phyloP scores from a whole-genome alignment of 2,113 vertebrate species.

The Odocoileus virginianus region DNA sequence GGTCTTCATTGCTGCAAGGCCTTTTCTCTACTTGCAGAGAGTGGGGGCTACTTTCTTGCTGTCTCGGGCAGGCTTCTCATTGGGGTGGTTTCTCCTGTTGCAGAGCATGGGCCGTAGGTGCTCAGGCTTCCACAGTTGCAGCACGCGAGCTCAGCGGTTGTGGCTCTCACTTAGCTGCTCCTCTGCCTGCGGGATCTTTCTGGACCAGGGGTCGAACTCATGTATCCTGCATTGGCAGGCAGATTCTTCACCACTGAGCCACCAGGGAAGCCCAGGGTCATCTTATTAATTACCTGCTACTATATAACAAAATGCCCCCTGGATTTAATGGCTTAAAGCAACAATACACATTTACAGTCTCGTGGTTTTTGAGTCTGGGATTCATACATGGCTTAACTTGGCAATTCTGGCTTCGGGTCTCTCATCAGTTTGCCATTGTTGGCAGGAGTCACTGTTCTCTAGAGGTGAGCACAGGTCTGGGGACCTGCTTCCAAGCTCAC shows the following conservation, averaged over 20 bases:
- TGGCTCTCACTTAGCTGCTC: not conserved
- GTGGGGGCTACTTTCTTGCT: not conserved
- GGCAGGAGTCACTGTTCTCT: not conserved
- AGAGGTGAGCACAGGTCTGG: not conserved
- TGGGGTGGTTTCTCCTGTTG: not conserved
- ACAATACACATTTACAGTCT: not conserved
- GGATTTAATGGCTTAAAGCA: not conserved
- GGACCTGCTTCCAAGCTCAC: not conserved
- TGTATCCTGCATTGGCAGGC: not conserved
- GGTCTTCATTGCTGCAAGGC: not conserved
- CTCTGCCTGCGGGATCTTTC: not conserved
- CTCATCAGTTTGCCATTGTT: not conserved
- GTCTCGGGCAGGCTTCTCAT: not conserved
- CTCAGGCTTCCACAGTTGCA: not conserved
- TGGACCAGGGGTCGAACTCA: not conserved
- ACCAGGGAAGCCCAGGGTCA: not conserved
- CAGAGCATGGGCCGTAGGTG: not conserved
- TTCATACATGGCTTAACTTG: not conserved
- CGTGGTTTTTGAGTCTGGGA: not conserved
- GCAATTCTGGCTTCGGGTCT: not conserved
- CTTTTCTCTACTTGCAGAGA: not conserved
- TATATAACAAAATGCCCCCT: not conserved
- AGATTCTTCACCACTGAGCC: not conserved
- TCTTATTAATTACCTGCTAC: not conserved
- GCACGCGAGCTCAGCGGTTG: fast-evolving